Conservation (phyloP, 2,888 invertebrate species). For the Seira ritae region DNA sequence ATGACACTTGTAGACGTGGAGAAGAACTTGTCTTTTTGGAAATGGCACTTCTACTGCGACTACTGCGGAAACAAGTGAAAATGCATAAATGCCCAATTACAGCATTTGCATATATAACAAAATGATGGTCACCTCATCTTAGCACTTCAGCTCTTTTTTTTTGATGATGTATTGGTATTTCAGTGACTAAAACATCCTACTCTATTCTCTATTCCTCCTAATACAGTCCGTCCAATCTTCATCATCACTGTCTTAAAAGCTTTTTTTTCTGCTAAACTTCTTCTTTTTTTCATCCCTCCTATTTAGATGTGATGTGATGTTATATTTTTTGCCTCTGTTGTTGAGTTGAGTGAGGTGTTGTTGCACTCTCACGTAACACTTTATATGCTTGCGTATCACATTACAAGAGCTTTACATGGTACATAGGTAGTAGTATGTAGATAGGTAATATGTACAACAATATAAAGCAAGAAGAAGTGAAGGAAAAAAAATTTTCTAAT, state of each 20-base stretch:
- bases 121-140: constrained; percentile 48
- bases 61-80: constrained; percentile 36
- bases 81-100: constrained; percentile 60
- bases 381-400: constrained; percentile 39
- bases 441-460: no score
- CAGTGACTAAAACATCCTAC: constrained; percentile 17
- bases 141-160: constrained; percentile 39
- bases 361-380: constrained; percentile 52
- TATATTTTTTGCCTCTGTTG: constrained; percentile 29
- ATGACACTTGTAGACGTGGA: constrained; percentile 38
- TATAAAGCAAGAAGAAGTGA: no score
- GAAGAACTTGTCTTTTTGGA: neutral
- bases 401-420: constrained; percentile 25
- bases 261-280: constrained; percentile 16
- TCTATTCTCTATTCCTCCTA: no score
- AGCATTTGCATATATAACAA: constrained; percentile 39
- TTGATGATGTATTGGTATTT: constrained; percentile 37
- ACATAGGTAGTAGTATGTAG: no score
- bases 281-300: constrained; percentile 16
- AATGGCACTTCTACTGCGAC: constrained; percentile 4
- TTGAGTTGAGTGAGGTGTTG: neutral
- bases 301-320: neutral
- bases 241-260: constrained; percentile 1
- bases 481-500: constrained; percentile 19
- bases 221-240: constrained; percentile 4